Percentiles rank a stretch among this genome's conserved stretches.
Conservation (phyloP, 2,113 vertebrate species). For the Struthio camelus region DNA sequence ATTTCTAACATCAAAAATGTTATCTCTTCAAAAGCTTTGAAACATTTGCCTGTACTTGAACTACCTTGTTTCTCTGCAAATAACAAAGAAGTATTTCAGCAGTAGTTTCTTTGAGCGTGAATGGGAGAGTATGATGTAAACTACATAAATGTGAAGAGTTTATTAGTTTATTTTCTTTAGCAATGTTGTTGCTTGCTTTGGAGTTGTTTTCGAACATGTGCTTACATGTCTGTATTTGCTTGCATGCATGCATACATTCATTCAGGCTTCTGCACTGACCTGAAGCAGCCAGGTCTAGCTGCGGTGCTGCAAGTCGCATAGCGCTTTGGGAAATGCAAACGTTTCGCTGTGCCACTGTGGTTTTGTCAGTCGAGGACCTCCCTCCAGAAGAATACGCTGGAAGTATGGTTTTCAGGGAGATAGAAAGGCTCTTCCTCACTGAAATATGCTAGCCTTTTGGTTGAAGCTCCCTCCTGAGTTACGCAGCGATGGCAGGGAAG, state of each 20-base stretch:
- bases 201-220: background rate
- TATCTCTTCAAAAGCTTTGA: background rate
- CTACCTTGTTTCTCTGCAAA: background rate
- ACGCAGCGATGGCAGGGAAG: background rate
- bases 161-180: background rate
- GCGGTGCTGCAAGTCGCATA: background rate
- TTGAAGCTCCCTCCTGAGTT: background rate
- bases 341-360: background rate
- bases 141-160: background rate
- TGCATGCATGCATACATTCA: background rate
- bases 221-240: background rate
- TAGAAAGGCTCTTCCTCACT: background rate
- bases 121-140: background rate
- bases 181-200: background rate
- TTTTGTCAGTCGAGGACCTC: background rate
- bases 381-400: background rate
- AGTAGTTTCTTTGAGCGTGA: rapidly evolving
- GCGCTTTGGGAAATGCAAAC: background rate
- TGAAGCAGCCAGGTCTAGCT: background rate
- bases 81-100: background rate
- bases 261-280: background rate
- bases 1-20: background rate
- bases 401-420: background rate
- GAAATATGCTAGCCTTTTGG: background rate
- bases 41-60: background rate